Evolutionary conservation across 2,888 invertebrate species (phyloP), one percentile per base, ranked within the genome.

Genomic region (Nycteola revayana): DNA sequence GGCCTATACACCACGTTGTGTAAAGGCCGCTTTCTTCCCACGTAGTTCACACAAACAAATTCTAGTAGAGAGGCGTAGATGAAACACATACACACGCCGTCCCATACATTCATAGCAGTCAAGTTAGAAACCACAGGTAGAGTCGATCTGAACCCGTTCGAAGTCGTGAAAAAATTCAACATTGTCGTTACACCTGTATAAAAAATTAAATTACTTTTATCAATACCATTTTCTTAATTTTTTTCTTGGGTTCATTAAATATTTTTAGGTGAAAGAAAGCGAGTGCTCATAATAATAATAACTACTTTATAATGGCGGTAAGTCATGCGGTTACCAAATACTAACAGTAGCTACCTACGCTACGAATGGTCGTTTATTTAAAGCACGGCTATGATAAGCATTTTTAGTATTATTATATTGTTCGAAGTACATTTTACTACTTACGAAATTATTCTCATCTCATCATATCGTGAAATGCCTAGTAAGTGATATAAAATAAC

Each of bases 81-180:
- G 91, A 97, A 97, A 85, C 96, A 97, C 97, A 97, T 97, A 83
- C 97, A 97, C 51, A 97, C 97, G 42, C 97, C 97, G 79, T 97
- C 97, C 97, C 97, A 97, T 31, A 97, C 96, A 89, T 97, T 97
- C 97, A 97, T 97, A 25, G 97, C 97, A 34, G 96, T 96, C 66
- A 97, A 85, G 84, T 97, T 97, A 33, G 97, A 97, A 47, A 97
- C 97, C 60, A 97, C 97, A 10, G 97, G 97, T 70, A 97, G 90
- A 31, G 96, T 97, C 64, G 95, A 95, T 71, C 96, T 94, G 89
- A 96, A 96, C 67, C 96, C 95, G 78, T 96, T 96, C 61, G 96
- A 96, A 74, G 97, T 97, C 66, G 97, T 97, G 94, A 97, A 97
- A 93, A 97, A 97, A 91, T 97, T 97, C 93, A 97, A 94, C 97